These are phyloP conservation scores for Drosophila atripex DNA, from an alignment of 2,888 invertebrate species.

Conservation along the genomic window DNA sequence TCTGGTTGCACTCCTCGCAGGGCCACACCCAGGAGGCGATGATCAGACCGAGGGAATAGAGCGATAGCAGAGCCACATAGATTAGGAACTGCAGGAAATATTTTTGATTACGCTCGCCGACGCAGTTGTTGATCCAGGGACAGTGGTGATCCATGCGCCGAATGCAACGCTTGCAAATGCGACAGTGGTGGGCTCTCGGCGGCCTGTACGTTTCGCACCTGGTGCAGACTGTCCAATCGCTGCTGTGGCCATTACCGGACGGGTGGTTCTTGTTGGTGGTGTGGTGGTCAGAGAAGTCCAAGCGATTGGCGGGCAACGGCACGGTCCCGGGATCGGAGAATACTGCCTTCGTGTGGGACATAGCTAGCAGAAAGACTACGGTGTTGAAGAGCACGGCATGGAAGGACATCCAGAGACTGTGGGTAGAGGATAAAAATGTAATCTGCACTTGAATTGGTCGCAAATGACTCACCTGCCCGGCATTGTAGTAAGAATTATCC, in stretches of 20 bases:
- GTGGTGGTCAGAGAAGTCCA: slow-evolving; percentile 93
- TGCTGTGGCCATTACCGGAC: slow-evolving; percentile 85
- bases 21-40: slow-evolving; percentile 89
- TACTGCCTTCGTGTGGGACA: slow-evolving; percentile 93
- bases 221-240: slow-evolving; percentile 89
- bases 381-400: slow-evolving; percentile 92
- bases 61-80: slow-evolving; percentile 88
- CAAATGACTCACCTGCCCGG: slow-evolving; percentile 87
- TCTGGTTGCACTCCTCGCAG: slow-evolving; percentile 87
- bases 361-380: slow-evolving; percentile 89
- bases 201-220: slow-evolving; percentile 92
- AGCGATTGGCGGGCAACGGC: slow-evolving; percentile 88
- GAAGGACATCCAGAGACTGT: slow-evolving; percentile 92
- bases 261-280: slow-evolving; percentile 84
- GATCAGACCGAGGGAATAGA: slow-evolving; percentile 89
- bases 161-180: slow-evolving; percentile 93
- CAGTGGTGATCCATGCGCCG: slow-evolving; percentile 87
- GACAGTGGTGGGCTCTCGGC: slow-evolving; percentile 94
- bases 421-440: slow-evolving; percentile 66
- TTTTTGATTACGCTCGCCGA: slow-evolving; percentile 95
- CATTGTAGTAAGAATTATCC: slow-evolving; percentile 93
- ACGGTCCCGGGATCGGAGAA: slow-evolving; percentile 95
- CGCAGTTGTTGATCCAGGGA: slow-evolving; percentile 97
- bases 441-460: background rate
- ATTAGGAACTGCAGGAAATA: slow-evolving; percentile 95